A percentile compares a stretch with the other conserved stretches of the same genome.
Conservation (phyloP, 2,113 vertebrate species). For the Promerops cafer region DNA sequence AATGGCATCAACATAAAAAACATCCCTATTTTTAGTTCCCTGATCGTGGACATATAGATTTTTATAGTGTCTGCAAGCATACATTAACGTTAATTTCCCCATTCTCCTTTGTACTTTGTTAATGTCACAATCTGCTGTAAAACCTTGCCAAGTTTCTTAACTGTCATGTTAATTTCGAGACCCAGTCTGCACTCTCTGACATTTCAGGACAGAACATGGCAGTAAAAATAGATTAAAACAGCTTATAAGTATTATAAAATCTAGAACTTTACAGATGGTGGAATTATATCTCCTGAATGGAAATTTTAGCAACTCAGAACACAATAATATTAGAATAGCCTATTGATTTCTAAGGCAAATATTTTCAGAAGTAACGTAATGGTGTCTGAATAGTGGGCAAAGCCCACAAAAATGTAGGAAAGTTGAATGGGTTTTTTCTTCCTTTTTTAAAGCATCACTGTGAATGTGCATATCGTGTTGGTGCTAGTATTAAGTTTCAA, state of each 20-base stretch:
- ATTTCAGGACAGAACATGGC: slow-evolving; percentile 85
- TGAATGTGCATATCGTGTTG: slow-evolving; percentile 25
- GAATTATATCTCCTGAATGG: slow-evolving; percentile 74
- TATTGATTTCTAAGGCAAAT: slow-evolving; percentile 76
- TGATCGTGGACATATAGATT: slow-evolving; percentile 78
- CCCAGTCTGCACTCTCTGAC: slow-evolving; percentile 80
- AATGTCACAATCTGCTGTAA: slow-evolving; percentile 84
- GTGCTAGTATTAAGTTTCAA: slow-evolving; percentile 58
- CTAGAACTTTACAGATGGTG: slow-evolving; percentile 82
- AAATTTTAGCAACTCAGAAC: slow-evolving; percentile 68
- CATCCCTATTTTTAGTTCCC: slow-evolving; percentile 75
- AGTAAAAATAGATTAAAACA: slow-evolving; percentile 87
- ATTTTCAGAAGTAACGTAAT: slow-evolving; percentile 61
- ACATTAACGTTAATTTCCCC: slow-evolving; percentile 79
- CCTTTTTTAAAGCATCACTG: slow-evolving; percentile 27
- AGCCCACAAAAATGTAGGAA: slow-evolving; percentile 1
- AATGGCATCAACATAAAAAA: slow-evolving; percentile 74
- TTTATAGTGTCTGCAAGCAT: slow-evolving; percentile 77
- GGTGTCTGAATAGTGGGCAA: not conserved
- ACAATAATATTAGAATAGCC: slow-evolving; percentile 73
- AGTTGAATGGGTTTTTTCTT: not conserved
- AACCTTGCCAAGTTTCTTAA: slow-evolving; percentile 83
- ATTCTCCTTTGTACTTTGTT: slow-evolving; percentile 80
- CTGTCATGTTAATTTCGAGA: slow-evolving; percentile 84
- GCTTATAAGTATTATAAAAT: slow-evolving; percentile 85